Conservation (phyloP, 2,113 vertebrate species). For the Tragelaphus buxtoni region DNA sequence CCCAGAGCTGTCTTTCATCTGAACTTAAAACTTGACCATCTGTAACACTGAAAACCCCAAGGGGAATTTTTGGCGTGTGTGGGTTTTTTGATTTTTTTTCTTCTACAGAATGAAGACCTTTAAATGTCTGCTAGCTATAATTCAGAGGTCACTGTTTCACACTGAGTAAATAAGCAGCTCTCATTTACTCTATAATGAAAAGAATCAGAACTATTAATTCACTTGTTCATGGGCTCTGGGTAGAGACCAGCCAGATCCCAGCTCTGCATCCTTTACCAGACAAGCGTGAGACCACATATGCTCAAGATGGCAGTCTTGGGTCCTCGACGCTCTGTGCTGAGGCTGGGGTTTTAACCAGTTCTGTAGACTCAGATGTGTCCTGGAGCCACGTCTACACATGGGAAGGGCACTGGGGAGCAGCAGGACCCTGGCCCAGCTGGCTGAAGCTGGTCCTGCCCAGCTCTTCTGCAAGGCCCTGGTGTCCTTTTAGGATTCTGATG, state of each 20-base stretch:
- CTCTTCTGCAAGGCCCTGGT: background rate
- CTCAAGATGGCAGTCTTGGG: fast-evolving
- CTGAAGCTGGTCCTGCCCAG: background rate
- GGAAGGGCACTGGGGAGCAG: background rate
- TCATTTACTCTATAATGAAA: background rate
- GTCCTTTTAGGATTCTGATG: background rate
- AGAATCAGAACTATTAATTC: background rate
- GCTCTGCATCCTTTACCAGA: background rate
- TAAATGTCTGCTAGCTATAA: background rate
- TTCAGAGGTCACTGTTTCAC: background rate
- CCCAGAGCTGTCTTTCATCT: background rate
- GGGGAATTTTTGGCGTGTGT: background rate
- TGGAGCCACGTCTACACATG: background rate
- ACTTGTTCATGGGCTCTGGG: background rate
- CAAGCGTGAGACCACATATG: fast-evolving
- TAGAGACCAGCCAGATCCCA: background rate
- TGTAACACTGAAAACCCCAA: background rate
- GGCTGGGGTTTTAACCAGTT: background rate
- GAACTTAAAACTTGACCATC: background rate
- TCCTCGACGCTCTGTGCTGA: background rate
- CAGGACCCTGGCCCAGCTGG: background rate
- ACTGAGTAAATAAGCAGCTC: background rate
- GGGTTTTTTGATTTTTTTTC: background rate
- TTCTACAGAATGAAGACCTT: background rate
- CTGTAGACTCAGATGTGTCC: background rate